Evolutionary conservation across 2,888 invertebrate genomes (phyloP).

Genomic region (Phortica magna): DNA sequence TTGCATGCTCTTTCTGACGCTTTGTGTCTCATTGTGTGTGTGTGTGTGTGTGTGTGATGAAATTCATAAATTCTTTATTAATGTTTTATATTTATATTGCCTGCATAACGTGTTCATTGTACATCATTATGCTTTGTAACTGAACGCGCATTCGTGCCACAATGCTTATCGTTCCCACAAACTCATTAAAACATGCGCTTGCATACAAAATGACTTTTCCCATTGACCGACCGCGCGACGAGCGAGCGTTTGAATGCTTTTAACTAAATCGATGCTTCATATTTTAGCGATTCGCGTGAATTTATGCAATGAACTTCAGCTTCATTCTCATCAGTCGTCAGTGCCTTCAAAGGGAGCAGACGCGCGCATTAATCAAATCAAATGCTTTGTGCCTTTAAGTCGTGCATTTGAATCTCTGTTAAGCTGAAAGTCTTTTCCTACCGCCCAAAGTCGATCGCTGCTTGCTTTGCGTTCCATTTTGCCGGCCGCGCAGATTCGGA

Average conservation of each 20-base stretch:
- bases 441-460: not conserved
- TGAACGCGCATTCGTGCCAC: not conserved
- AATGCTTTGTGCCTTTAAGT: not conserved
- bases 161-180: constrained; percentile 1
- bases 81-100: constrained; percentile 13
- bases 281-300: constrained; percentile 25
- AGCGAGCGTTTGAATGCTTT: not conserved
- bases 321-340: not conserved
- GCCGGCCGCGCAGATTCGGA: not conserved
- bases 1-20: no score
- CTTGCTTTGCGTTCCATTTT: not conserved
- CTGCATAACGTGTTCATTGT: not conserved
- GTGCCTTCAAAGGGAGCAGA: constrained; percentile 1
- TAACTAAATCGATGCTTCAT: constrained; percentile 15
- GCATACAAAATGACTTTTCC: constrained; percentile 71
- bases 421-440: not conserved
- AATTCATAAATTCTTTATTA: not conserved
- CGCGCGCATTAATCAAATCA: constrained; percentile 24
- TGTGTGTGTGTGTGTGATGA: no score
- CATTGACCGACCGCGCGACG: constrained; percentile 48
- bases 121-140: constrained; percentile 6
- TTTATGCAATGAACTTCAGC: constrained; percentile 31
- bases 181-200: constrained; percentile 36
- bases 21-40: no score
- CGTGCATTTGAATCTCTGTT: constrained; percentile 7